Evolutionary conservation across 2,797 vertebrate genomes (phyloP), one percentile per base, ranked within the genome.

Genomic region (Myotis findleyi): DNA sequence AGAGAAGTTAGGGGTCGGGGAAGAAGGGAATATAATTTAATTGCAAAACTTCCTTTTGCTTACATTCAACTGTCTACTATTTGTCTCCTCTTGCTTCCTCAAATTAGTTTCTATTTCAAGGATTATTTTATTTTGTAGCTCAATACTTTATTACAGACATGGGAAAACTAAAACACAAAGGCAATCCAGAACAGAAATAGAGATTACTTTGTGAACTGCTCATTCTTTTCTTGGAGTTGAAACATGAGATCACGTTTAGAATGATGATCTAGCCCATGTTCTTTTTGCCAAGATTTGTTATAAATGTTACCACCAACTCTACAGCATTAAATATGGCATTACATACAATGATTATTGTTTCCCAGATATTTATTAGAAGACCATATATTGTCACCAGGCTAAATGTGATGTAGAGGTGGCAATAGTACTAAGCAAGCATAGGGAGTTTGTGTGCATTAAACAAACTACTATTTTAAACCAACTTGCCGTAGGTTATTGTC

Each of bases 101-200:
- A 79, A 62, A 57, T 91, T 95, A 87, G 81, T 82, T 73, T 90
- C 23, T 89, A 66, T 88, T 89, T 91, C 25, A 93, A n/a, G 16
- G 20, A 49, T 71, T 84, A 3, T 94, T 55, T 64, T 79, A 36
- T 93, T 91, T 92, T 59, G 7, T 13, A 30, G 30, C 44, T 85
- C 5, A 30, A 9, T 14, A n/a, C 25, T 93, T 82, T 80, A 25
- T 81, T 90, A 38, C 68, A 91, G 71, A 84, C 27, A 16, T 27
- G 41, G n/a, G 33, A 89, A 89, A 59, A 79, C 30, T 71, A 41
- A 95, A 95, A 59, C 38, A 68, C 77, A 81, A 68, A 73, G 41
- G 68, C 86, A 33, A 85, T 83, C 51, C 25, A 27, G 47, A 87
- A 73, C 16, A 89, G 76, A 94, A 94, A 57, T 38, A 57, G 20